phyloP scores from a whole-genome alignment of 2,888 invertebrate genomes.

The Nezara viridula region DNA sequence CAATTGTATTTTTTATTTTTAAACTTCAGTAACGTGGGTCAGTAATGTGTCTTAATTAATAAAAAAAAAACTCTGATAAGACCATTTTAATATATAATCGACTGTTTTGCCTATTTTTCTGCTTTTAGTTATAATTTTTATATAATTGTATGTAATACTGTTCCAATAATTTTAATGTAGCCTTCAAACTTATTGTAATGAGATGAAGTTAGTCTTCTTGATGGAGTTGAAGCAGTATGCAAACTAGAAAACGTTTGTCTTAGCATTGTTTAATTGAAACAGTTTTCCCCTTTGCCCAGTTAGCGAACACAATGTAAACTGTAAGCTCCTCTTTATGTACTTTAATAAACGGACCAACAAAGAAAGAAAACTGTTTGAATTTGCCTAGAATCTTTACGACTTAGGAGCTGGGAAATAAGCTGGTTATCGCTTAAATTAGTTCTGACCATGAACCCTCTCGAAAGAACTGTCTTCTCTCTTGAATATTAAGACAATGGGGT shows the following conservation, averaged over 20 bases:
- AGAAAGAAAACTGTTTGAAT: neutral
- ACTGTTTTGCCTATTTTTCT: too few relatives aligned
- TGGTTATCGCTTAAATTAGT: slow-evolving; percentile 5
- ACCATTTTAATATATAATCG: too few relatives aligned
- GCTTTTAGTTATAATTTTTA: too few relatives aligned
- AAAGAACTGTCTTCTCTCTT: neutral
- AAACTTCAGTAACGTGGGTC: too few relatives aligned
- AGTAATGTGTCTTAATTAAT: too few relatives aligned
- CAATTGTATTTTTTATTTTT: too few relatives aligned
- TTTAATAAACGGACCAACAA: neutral
- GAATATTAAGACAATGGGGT: slow-evolving; percentile 20
- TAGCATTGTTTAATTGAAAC: neutral
- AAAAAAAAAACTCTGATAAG: too few relatives aligned
- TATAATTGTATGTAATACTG: too few relatives aligned
- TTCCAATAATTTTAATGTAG: too few relatives aligned
- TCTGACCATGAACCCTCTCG: neutral
- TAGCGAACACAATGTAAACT: neutral
- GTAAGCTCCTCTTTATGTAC: neutral
- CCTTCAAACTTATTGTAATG: too few relatives aligned
- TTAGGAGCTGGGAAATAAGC: neutral
- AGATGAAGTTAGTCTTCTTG: neutral
- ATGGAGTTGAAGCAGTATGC: neutral
- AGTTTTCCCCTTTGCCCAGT: neutral
- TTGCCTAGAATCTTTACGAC: slow-evolving; percentile 1
- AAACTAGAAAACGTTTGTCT: neutral